phyloP scores from a whole-genome alignment of 1,140 invertebrate genomes.

The Bombus consobrinus region DNA sequence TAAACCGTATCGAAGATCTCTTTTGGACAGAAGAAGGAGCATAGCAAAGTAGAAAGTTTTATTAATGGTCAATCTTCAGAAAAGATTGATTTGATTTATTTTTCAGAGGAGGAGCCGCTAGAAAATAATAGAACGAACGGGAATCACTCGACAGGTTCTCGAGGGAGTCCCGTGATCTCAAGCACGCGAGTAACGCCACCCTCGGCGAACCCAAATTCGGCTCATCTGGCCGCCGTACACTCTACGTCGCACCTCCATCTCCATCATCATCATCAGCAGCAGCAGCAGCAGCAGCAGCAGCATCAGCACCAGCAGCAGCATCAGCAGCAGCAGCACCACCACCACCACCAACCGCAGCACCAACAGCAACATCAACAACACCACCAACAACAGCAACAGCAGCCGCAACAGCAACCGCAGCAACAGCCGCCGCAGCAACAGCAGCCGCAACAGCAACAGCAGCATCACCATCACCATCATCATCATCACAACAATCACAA shows the following conservation, averaged over 20 bases:
- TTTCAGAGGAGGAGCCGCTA: constrained; percentile 79
- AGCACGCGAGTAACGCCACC: constrained; percentile 71
- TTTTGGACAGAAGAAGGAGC: no score
- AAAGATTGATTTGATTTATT: constrained; percentile 49
- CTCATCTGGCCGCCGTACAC: constrained; percentile 69
- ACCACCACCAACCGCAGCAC: constrained; percentile 27
- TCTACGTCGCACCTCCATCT: constrained; percentile 59
- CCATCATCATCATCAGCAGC: constrained; percentile 52
- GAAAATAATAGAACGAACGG: constrained; percentile 77
- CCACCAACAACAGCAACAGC: constrained; percentile 69
- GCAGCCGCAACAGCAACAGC: constrained; percentile 38
- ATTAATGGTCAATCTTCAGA: neutral
- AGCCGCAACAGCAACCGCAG: constrained; percentile 33
- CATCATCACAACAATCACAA: constrained; percentile 76
- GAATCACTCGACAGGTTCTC: constrained; percentile 65
- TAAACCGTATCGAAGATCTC: no score
- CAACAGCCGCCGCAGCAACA: constrained; percentile 40
- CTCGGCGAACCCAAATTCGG: constrained; percentile 62
- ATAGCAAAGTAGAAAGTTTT: no score
- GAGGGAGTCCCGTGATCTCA: constrained; percentile 75
- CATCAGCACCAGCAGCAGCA: constrained; percentile 37
- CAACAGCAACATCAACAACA: constrained; percentile 51
- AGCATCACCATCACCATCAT: constrained; percentile 64
- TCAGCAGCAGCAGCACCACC: constrained; percentile 6
- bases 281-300: constrained; percentile 41